Conservation (phyloP, 2,888 invertebrate species). For the Plebejus melissa region DNA sequence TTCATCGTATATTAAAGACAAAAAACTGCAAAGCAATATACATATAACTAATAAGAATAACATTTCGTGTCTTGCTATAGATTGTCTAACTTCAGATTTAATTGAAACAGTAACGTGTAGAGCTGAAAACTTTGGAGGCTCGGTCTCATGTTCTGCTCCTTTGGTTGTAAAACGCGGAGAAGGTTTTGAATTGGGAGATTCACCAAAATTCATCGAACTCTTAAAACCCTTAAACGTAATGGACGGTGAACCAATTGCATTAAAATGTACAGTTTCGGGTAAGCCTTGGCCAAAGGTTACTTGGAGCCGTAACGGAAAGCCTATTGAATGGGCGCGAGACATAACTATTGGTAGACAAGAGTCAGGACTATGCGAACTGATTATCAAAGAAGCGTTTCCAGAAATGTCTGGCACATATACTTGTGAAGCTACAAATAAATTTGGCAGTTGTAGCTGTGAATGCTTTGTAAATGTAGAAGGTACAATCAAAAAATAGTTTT, state of each 20-base stretch:
- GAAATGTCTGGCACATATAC: slow-evolving; percentile 94
- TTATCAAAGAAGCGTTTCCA: slow-evolving; percentile 92
- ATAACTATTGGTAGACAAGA: slow-evolving; percentile 85
- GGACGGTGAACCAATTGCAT: slow-evolving; percentile 91
- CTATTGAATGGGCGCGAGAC: slow-evolving; percentile 87
- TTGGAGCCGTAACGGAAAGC: slow-evolving; percentile 88
- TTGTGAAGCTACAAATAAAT: slow-evolving; percentile 89
- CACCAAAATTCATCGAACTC: slow-evolving; percentile 87
- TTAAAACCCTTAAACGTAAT: slow-evolving; percentile 88
- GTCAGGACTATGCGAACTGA: slow-evolving; percentile 88
- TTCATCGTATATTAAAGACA: slow-evolving; percentile 69
- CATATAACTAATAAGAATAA: slow-evolving; percentile 86
- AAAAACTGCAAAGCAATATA: slow-evolving; percentile 81
- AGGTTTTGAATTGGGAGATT: slow-evolving; percentile 53
- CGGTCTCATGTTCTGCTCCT: slow-evolving; percentile 90
- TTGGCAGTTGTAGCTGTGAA: slow-evolving; percentile 89
- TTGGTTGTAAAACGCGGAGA: slow-evolving; percentile 79
- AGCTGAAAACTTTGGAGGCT: slow-evolving; percentile 94
- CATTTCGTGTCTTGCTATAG: slow-evolving; percentile 87
- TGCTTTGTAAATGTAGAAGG: slow-evolving; percentile 90
- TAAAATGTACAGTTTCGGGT: slow-evolving; percentile 86
- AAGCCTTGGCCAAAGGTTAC: slow-evolving; percentile 88
- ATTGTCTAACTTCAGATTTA: slow-evolving; percentile 83
- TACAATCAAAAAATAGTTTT: slow-evolving; percentile 60
- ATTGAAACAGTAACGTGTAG: slow-evolving; percentile 90